These are phyloP conservation scores for Helicolenus hilgendorfi DNA, from an alignment of 2,797 vertebrate species.

Conservation along the genomic window DNA sequence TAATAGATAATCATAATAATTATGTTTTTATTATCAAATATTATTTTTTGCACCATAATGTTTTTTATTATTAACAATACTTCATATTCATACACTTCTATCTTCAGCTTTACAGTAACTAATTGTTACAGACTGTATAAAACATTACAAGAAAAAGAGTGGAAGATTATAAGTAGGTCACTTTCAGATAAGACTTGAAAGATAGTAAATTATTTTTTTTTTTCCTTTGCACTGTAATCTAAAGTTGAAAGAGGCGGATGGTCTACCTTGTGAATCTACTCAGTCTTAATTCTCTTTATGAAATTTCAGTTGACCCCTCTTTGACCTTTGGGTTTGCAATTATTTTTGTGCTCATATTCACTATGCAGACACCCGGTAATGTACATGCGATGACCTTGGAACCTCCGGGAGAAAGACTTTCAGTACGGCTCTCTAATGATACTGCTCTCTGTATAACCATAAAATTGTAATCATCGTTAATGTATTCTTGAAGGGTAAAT, in stretches of 20 bases:
- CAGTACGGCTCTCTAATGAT: slow-evolving; percentile 74
- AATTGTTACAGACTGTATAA: not conserved
- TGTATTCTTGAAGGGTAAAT: slow-evolving; percentile 83
- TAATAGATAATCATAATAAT: not conserved
- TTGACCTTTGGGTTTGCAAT: slow-evolving; percentile 58
- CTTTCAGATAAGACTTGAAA: slow-evolving; percentile 20
- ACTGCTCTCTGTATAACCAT: slow-evolving; percentile 64
- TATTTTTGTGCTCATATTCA: slow-evolving; percentile 37
- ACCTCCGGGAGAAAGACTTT: slow-evolving; percentile 63
- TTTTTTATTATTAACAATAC: not conserved
- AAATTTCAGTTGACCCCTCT: slow-evolving; percentile 36
- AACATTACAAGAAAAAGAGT: not conserved
- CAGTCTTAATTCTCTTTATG: slow-evolving; percentile 45
- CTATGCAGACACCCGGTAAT: slow-evolving; percentile 32
- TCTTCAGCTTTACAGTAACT: not conserved
- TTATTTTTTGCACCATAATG: not conserved
- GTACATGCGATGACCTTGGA: slow-evolving; percentile 70
- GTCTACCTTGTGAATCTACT: slow-evolving; percentile 17
- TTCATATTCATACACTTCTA: not conserved
- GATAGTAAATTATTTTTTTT: slow-evolving; percentile 3
- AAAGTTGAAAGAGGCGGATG: slow-evolving; percentile 22
- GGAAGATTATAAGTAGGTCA: slow-evolving; percentile 6
- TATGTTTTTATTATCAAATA: not conserved
- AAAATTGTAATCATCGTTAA: slow-evolving; percentile 81
- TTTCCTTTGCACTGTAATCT: slow-evolving; percentile 24